Evolutionary conservation across 2,113 vertebrate species (phyloP), one percentile per base, ranked within the genome.

Genomic region (Coptodon rendalli): DNA sequence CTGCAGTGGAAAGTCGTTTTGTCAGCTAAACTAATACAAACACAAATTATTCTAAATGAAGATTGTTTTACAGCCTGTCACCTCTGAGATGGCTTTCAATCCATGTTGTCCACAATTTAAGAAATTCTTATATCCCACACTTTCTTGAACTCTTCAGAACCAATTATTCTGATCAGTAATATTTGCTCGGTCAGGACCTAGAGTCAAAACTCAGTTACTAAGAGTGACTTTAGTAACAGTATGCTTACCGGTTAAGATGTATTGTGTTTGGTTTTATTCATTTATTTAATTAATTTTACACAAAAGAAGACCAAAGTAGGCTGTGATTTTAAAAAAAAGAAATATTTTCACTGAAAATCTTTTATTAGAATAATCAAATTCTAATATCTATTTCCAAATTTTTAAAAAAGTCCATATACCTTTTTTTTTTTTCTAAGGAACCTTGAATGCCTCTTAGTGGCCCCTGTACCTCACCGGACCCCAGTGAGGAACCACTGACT

Each of bases 381-480:
- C 6, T 40, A 4, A 45, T 14, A 6, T 57, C 4, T 40, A 3
- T 38, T 14, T 6, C 2, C 7, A 76, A 1, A 31, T 52, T 52
- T 13, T 14, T 38, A 43, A 40, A 8, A n/a, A 43, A 76, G 66
- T 43, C 66, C 31, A 29, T 36, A 29, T 43, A 40, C 76, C 24
- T 34, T 53, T 88, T 82, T 63, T 90, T 92, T 84, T 38, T 7
- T 82, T 36, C 66, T 57, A 6, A 34, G 9, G 83, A 83, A 52
- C 85, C 36, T 34, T 19, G 81, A 53, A 82, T 80, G 48, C 7
- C 24, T 73, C 34, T 56, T 63, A 7, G 38, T 92, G 93, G 87
- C 87, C 90, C 90, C 81, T 48, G 85, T 6, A 71, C 89, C 92
- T 89, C 91, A 86, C 61, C n/a, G 89, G 84, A 91, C 86, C 88